phyloP scores from a whole-genome alignment of 2,888 invertebrate genomes.

The Drosophila prolongata region DNA sequence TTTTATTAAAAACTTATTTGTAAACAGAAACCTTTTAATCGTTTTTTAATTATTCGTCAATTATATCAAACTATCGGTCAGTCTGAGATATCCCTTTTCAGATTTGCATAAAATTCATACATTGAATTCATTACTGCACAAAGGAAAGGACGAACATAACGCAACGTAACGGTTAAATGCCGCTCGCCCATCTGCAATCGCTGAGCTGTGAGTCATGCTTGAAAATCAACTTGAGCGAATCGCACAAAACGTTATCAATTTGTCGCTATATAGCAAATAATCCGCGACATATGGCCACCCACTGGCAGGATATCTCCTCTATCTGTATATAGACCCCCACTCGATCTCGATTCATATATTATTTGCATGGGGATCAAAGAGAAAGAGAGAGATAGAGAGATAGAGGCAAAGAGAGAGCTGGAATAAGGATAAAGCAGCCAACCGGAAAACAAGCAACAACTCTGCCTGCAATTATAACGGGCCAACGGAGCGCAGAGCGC shows the following conservation, averaged over 20 bases:
- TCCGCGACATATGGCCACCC: conserved; percentile 32
- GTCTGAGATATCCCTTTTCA: neutral
- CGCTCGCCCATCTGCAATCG: conserved; percentile 36
- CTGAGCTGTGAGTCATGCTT: conserved; percentile 61
- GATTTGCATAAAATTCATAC: no score
- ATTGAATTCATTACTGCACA: neutral
- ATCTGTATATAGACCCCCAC: conserved; percentile 10
- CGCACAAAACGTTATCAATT: conserved; percentile 78
- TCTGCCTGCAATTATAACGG: conserved; percentile 63
- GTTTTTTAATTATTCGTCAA: no score
- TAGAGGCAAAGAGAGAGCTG: neutral
- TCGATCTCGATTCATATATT: conserved; percentile 5
- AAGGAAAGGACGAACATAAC: conserved; percentile 2
- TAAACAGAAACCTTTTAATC: no score
- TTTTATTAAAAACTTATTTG: no score
- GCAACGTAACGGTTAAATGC: conserved; percentile 18
- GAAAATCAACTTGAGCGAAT: conserved; percentile 80
- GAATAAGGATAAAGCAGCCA: conserved; percentile 66
- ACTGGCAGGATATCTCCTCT: conserved; percentile 7
- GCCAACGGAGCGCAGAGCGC: conserved; percentile 42
- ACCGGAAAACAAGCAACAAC: conserved; percentile 84
- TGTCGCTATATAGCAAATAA: conserved; percentile 72
- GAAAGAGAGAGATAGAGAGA: neutral
- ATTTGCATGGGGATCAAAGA: neutral
- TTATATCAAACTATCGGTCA: neutral